A percentile compares a stretch with the other conserved stretches of the same genome.
Conservation (phyloP, 2,113 vertebrate genomes). For the Recurvirostra avosetta region DNA sequence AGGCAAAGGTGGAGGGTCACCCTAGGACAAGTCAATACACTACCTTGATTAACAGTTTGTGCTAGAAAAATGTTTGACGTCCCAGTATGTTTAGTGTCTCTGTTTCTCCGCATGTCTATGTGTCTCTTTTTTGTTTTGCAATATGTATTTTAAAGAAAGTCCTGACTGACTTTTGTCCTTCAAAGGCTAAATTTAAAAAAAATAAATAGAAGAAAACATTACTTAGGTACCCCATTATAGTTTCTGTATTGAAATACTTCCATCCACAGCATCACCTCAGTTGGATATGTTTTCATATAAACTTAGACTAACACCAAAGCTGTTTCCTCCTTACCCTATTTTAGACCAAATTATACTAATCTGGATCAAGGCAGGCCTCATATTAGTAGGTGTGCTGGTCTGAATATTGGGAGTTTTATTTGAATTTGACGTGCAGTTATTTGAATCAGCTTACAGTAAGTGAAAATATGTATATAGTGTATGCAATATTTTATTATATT, state of each 20-base stretch:
- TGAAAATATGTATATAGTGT: not conserved
- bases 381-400: not conserved
- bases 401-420: not conserved
- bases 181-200: not conserved
- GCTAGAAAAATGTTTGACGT: not conserved
- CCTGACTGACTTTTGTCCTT: not conserved
- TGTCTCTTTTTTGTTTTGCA: not conserved
- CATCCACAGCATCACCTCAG: not conserved
- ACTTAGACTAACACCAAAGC: not conserved
- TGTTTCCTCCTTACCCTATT: not conserved
- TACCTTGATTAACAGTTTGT: not conserved
- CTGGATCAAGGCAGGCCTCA: not conserved
- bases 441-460: not conserved
- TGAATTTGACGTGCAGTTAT: not conserved
- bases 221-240: not conserved
- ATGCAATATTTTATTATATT: not conserved
- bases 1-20: not conserved
- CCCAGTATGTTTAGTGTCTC: not conserved
- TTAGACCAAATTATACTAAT: not conserved
- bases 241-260: not conserved
- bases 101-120: not conserved
- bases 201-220: not conserved
- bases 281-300: not conserved
- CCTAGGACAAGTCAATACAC: not conserved
- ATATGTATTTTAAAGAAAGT: not conserved